Evolutionary conservation across 2,888 invertebrate genomes (phyloP), one percentile per base, ranked within the genome.

Genomic region (Mythimna ferrago): DNA sequence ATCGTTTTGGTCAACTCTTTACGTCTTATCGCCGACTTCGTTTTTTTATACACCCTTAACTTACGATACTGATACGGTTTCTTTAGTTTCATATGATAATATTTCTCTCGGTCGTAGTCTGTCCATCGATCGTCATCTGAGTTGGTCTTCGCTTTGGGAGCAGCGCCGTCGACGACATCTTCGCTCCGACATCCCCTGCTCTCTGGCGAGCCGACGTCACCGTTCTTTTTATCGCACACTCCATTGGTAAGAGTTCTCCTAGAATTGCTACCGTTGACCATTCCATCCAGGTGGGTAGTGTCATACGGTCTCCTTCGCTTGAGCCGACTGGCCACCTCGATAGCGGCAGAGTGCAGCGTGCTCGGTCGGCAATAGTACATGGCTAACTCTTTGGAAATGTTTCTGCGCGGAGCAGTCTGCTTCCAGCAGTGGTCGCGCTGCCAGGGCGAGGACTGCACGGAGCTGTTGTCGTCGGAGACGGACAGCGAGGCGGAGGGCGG

Each of bases 381-480:
- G 90, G 97, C 97, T 96, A 98, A 96, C 95, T 98, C 98, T 91
- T 97, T 97, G 91, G 98, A 97, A 83, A 97, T 96, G 92, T 98
- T 97, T 84, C 97, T 97, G 88, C 97, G 97, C 74, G 98, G 98
- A 84, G 97, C 96, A 82, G 97, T 96, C 94, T 98, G 98, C 94
- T 98, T 98, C 98, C 98, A 98, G 92, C 98, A 98, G 95, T 98
- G 98, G 94, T 98, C 98, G 87, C 98, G 97, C 95, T 98, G 98
- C 98, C 98, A 98, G 79, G 98, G 98, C 89, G 98, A 98, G 86
- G 98, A 98, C 93, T 98, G 98, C 92, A 98, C 97, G 84, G 98
- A 98, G 91, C 98, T 98, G 96, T 98, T 98, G 95, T 98, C 98
- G 96, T 98, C 98, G 89, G 98, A 98, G 95, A 98, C 98, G 95